A percentile compares a stretch with the other conserved stretches of the same genome.
These are phyloP conservation scores for Apamea crenata DNA, from an alignment of 2,888 invertebrate genomes.

Conservation along the genomic window DNA sequence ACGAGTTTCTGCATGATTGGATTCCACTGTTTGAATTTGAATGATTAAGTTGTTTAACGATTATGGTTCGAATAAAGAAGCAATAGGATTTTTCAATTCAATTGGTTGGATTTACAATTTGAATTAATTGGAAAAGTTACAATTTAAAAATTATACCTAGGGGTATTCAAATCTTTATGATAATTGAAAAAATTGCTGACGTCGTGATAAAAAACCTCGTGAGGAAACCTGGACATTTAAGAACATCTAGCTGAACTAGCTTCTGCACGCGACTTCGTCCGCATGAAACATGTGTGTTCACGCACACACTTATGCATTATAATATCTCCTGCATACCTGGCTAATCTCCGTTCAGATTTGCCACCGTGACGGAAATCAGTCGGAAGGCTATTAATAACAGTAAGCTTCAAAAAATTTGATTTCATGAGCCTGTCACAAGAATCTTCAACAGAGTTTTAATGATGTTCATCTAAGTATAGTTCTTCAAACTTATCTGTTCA, in stretches of 20 bases:
- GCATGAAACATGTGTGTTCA: no score
- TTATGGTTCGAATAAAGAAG: neutral
- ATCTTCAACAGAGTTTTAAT: constrained; percentile 8
- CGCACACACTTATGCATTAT: no score
- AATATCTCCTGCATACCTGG: no score
- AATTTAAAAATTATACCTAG: neutral
- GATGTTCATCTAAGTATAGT: neutral
- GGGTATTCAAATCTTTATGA: neutral
- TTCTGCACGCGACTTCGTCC: no score
- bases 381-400: no score
- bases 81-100: neutral
- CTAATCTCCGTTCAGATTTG: no score
- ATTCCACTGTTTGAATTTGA: constrained; percentile 41
- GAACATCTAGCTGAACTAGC: no score
- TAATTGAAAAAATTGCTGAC: no score
- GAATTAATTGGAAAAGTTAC: neutral
- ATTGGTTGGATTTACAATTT: neutral
- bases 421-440: neutral
- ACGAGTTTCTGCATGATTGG: constrained; percentile 45
- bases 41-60: constrained; percentile 29
- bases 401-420: no score
- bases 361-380: no score
- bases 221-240: neutral
- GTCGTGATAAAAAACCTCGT: neutral
- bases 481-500: neutral